Evolutionary conservation across 2,113 vertebrate species (phyloP).

Genomic region (Otocyon megalotis): DNA sequence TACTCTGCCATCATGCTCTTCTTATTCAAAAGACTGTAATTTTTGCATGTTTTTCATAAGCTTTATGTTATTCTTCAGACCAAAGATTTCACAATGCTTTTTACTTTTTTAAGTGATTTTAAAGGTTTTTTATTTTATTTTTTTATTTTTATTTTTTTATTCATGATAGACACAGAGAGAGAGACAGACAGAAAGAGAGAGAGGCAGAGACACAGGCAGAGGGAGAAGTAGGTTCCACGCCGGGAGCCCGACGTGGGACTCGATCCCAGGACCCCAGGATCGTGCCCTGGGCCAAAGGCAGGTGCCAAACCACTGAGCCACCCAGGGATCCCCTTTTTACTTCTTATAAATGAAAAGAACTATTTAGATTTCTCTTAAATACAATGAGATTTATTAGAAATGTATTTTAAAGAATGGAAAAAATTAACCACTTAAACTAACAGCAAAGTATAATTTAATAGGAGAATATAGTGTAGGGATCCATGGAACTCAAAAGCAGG

Average conservation of each 20-base stretch:
- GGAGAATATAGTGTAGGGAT: background rate
- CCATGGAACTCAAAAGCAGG: background rate
- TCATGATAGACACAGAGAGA: too few species aligned
- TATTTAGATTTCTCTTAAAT: conserved; percentile 21
- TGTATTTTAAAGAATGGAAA: conserved; percentile 20
- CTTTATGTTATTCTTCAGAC: background rate
- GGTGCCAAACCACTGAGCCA: too few species aligned
- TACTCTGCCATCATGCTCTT: background rate
- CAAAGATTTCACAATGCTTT: conserved; percentile 37
- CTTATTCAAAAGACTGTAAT: conserved; percentile 7
- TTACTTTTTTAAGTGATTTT: background rate
- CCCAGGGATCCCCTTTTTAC: background rate
- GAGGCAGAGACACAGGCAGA: too few species aligned
- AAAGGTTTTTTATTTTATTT: too few species aligned
- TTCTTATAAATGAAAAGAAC: conserved; percentile 20
- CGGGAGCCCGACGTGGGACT: too few species aligned
- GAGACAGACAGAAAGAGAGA: too few species aligned
- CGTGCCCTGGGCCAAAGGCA: too few species aligned
- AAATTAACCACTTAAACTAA: conserved; percentile 37
- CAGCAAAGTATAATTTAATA: background rate
- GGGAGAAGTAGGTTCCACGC: too few species aligned
- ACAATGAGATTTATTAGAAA: conserved; percentile 18
- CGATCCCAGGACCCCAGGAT: too few species aligned
- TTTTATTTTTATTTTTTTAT: too few species aligned
- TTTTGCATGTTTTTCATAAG: background rate